Conservation (phyloP, 1,140 invertebrate species). For the Palaemon carinicauda region DNA sequence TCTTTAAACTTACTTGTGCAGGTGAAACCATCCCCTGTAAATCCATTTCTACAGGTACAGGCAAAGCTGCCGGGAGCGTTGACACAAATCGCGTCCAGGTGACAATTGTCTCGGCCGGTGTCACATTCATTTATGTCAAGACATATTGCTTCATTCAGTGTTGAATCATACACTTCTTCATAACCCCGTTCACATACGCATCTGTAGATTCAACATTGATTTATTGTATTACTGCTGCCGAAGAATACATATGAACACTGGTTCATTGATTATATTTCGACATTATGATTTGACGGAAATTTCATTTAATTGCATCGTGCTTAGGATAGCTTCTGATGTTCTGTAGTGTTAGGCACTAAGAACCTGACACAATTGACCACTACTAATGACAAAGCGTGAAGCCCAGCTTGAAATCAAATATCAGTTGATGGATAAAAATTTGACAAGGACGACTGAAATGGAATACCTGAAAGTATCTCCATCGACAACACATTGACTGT, state of each 20-base stretch:
- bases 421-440: not conserved
- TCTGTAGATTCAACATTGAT: not conserved
- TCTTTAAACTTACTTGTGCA: slow-evolving; percentile 62
- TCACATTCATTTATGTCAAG: slow-evolving; percentile 94
- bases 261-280: too few species aligned
- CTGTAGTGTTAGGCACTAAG: too few species aligned
- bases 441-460: too few species aligned
- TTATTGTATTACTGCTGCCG: not conserved
- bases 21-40: slow-evolving; percentile 82
- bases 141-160: slow-evolving; percentile 68
- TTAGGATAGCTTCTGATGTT: too few species aligned
- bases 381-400: too few species aligned
- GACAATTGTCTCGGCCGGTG: slow-evolving; percentile 85
- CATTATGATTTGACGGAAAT: too few species aligned
- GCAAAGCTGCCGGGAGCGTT: slow-evolving; percentile 90
- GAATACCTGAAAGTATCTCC: slow-evolving; percentile 75
- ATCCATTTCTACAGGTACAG: slow-evolving; percentile 83
- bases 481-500: slow-evolving; percentile 82
- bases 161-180: slow-evolving; percentile 51
- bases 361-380: too few species aligned
- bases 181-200: slow-evolving; percentile 66
- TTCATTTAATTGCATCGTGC: too few species aligned
- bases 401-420: too few species aligned
- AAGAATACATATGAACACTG: not conserved
- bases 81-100: slow-evolving; percentile 86